A percentile compares a stretch with the other conserved stretches of the same genome.
These are phyloP conservation scores for Carlito syrichta DNA, from an alignment of 2,113 vertebrate genomes.

Conservation along the genomic window DNA sequence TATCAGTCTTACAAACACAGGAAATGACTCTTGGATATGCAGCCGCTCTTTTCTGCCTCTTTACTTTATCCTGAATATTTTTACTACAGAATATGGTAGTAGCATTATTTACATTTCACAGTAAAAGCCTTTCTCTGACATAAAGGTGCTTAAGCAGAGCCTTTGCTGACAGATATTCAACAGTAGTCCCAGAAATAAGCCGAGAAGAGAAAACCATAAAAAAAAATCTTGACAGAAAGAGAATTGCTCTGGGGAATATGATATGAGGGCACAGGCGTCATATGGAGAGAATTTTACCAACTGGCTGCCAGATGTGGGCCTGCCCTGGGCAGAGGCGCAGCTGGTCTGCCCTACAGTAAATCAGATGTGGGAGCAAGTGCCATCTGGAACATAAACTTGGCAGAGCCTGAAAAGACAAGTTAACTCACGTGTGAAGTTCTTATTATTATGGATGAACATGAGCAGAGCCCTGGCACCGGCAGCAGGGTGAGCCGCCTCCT, in stretches of 20 bases:
- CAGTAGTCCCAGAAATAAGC: conserved; percentile 37
- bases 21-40: background rate
- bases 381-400: conserved; percentile 69
- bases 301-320: conserved; percentile 68
- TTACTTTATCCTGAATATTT: background rate
- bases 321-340: conserved; percentile 55
- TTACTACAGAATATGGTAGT: background rate
- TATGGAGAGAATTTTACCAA: conserved; percentile 56
- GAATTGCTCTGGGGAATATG: conserved; percentile 54
- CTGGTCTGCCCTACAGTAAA: conserved; percentile 63
- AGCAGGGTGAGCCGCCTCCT: background rate
- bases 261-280: conserved; percentile 16
- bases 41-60: background rate
- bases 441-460: conserved; percentile 30
- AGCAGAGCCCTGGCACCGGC: background rate
- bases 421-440: conserved; percentile 48
- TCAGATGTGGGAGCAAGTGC: conserved; percentile 62
- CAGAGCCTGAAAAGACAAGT: conserved; percentile 51
- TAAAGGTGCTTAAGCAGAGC: conserved; percentile 25
- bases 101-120: conserved; percentile 18
- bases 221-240: conserved; percentile 32
- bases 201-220: conserved; percentile 37
- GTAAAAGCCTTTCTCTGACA: conserved; percentile 32
- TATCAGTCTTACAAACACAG: background rate
- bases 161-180: conserved; percentile 14